Evolutionary conservation across 2,797 vertebrate genomes (phyloP).

Genomic region (Rhodeus uyekii): DNA sequence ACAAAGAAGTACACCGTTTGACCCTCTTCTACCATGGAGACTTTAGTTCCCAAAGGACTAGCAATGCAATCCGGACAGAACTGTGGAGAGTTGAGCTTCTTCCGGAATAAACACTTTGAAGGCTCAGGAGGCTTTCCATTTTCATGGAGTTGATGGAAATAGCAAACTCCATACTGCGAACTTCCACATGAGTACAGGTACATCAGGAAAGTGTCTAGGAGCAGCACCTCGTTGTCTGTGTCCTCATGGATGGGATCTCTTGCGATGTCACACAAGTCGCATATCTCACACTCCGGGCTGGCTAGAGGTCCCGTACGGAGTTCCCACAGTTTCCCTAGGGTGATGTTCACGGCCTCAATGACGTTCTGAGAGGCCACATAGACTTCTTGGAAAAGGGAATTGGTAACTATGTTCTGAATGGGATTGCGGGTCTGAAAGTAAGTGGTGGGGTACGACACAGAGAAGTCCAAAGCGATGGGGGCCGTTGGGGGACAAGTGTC

Average conservation of each 20-base stretch:
- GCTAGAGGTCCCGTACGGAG: conserved; percentile 84
- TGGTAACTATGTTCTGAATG: conserved; percentile 86
- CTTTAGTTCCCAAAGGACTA: conserved; percentile 87
- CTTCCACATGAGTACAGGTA: conserved; percentile 90
- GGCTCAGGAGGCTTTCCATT: conserved; percentile 60
- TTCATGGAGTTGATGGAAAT: conserved; percentile 80
- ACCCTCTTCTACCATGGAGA: conserved; percentile 82
- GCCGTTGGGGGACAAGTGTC: conserved; percentile 74
- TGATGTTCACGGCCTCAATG: conserved; percentile 74
- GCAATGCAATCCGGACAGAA: conserved; percentile 90
- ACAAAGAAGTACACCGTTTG: conserved; percentile 87
- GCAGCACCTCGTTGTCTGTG: conserved; percentile 81
- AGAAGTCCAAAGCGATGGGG: conserved; percentile 80
- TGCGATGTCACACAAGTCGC: conserved; percentile 74
- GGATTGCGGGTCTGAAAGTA: conserved; percentile 73
- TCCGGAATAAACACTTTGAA: conserved; percentile 83
- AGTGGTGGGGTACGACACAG: conserved; percentile 81
- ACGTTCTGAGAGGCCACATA: conserved; percentile 86
- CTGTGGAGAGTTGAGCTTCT: conserved; percentile 71
- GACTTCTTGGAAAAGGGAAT: conserved; percentile 69
- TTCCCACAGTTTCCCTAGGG: conserved; percentile 69
- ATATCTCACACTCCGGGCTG: conserved; percentile 79
- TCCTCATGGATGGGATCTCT: conserved; percentile 52
- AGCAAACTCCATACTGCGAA: conserved; percentile 85
- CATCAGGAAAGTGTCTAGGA: conserved; percentile 83